Percentiles rank a stretch among this genome's conserved stretches.
Evolutionary conservation across 2,888 invertebrate genomes (phyloP).

Genomic region (Lasioglossum zephyrum): DNA sequence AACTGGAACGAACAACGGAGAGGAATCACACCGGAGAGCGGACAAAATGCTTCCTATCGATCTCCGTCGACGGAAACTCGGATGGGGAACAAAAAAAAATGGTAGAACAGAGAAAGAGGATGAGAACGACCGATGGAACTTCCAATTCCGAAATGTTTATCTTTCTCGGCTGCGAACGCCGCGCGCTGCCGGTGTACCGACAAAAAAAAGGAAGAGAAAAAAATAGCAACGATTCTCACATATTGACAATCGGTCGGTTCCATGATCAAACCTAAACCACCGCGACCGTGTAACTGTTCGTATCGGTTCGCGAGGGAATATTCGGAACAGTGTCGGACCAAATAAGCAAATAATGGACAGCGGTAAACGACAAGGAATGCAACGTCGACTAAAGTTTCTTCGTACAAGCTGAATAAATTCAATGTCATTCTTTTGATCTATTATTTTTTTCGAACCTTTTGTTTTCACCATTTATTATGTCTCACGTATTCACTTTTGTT

Average conservation of each 20-base stretch:
- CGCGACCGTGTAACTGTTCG: background rate
- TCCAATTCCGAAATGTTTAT: slow-evolving; percentile 4
- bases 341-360: background rate
- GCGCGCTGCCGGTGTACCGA: background rate
- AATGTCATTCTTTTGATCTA: no score
- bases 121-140: background rate
- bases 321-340: background rate
- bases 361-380: background rate
- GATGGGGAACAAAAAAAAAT: background rate
- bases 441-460: no score
- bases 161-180: background rate
- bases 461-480: no score
- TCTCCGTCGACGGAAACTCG: background rate
- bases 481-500: no score
- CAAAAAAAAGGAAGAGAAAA: background rate
- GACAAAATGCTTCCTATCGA: slow-evolving; percentile 21
- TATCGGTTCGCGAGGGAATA: background rate
- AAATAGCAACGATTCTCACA: background rate
- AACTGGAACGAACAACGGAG: slow-evolving; percentile 11
- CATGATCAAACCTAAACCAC: background rate
- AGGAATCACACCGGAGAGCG: background rate
- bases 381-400: background rate
- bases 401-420: no score
- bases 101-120: background rate
- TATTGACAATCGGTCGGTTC: slow-evolving; percentile 1